Conservation (phyloP, 92 coral and sea anemone genomes). For the Parazoanthus swiftii region DNA sequence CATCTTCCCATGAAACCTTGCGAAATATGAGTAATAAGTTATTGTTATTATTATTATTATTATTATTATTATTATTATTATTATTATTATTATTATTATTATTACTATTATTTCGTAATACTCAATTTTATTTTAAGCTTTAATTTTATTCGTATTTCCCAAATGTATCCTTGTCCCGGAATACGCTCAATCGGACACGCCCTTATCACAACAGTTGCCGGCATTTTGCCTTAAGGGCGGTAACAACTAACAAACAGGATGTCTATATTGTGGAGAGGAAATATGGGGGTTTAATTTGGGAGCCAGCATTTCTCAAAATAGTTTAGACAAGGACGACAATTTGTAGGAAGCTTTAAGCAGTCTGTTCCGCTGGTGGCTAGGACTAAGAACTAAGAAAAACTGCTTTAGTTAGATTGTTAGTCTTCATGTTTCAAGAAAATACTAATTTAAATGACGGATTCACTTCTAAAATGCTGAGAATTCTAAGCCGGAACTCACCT, state of each 20-base stretch:
- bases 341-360: background rate
- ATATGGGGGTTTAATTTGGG: background rate
- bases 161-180: too few species aligned
- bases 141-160: too few species aligned
- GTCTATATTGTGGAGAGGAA: background rate
- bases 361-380: background rate
- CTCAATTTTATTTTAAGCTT: too few species aligned
- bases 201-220: too few species aligned
- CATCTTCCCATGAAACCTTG: background rate
- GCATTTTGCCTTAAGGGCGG: background rate
- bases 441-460: background rate
- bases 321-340: too few species aligned
- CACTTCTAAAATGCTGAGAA: background rate
- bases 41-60: slow-evolving; percentile 1
- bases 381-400: background rate
- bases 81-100: too few species aligned
- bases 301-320: background rate
- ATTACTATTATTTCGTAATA: too few species aligned
- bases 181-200: too few species aligned
- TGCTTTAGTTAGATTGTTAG: background rate
- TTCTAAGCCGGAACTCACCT: background rate
- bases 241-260: background rate
- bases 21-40: background rate
- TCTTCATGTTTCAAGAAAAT: background rate
- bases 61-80: too few species aligned